Evolutionary conservation across 2,888 invertebrate genomes (phyloP).

Genomic region (Prosopocoilus inquinatus): DNA sequence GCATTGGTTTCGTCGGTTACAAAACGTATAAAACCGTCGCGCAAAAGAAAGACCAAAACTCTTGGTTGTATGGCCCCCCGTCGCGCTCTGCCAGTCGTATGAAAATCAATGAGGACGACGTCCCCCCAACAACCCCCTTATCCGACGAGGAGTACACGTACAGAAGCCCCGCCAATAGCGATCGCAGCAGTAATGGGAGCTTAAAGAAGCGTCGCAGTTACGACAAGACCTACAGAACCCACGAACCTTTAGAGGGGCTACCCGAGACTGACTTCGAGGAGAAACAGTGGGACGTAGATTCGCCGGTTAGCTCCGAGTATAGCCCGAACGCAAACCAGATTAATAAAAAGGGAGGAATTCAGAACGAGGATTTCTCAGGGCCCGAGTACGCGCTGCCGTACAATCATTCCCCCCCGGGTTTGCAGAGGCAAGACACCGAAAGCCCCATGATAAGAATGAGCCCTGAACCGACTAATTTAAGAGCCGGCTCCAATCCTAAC

Average conservation of each 20-base stretch:
- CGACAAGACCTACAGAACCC: constrained; percentile 79
- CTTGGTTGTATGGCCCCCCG: constrained; percentile 42
- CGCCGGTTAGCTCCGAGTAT: constrained; percentile 28
- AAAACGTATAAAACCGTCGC: constrained; percentile 57
- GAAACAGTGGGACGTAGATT: constrained; percentile 74
- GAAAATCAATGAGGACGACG: constrained; percentile 29
- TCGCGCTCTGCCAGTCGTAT: constrained; percentile 31
- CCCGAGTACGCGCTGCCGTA: constrained; percentile 13
- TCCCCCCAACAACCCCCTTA: constrained; percentile 25
- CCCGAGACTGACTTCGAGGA: constrained; percentile 79
- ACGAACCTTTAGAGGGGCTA: constrained; percentile 73
- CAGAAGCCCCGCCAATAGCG: constrained; percentile 36
- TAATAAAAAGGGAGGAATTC: neutral
- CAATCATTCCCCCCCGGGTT: neutral
- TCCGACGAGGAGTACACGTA: constrained; percentile 36
- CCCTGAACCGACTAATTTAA: no score
- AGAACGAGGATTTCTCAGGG: constrained; percentile 2
- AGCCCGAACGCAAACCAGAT: constrained; percentile 10
- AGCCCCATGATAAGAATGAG: neutral
- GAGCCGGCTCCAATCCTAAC: neutral
- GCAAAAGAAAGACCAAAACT: constrained; percentile 31
- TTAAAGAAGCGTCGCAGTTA: constrained; percentile 69
- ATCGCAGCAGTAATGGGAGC: constrained; percentile 30
- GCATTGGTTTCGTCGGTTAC: constrained; percentile 60
- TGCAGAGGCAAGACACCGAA: neutral